These are phyloP conservation scores for Camptogramma bilineatum DNA, from an alignment of 2,888 invertebrate genomes.

Conservation along the genomic window DNA sequence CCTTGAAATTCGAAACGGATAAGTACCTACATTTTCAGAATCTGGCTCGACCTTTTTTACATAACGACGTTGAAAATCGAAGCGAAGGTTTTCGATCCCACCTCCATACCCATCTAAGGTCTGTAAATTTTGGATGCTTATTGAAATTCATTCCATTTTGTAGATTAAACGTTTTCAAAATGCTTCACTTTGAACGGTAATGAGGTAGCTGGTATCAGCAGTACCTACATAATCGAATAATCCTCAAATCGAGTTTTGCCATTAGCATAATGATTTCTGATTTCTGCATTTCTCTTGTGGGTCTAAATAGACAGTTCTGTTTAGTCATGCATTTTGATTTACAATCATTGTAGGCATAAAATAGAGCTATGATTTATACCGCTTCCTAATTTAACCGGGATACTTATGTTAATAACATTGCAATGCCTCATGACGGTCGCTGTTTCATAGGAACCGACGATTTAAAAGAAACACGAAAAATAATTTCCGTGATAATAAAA, in stretches of 20 bases:
- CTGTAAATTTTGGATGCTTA: constrained; percentile 30
- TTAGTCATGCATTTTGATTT: not conserved
- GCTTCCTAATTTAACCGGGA: not conserved
- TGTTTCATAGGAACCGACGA: not conserved
- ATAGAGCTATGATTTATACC: not conserved
- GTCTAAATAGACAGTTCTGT: not conserved
- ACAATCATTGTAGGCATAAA: not conserved
- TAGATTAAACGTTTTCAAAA: constrained; percentile 30
- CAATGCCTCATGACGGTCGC: not conserved
- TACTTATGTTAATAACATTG: not conserved
- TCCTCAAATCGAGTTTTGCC: constrained; percentile 26
- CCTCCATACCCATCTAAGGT: constrained; percentile 25
- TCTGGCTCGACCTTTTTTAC: constrained; percentile 52
- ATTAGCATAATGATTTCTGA: constrained; percentile 21
- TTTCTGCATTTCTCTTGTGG: constrained; percentile 14
- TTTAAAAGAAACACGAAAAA: constrained; percentile 3
- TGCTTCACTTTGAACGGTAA: constrained; percentile 29
- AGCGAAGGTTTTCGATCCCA: constrained; percentile 27
- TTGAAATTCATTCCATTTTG: constrained; percentile 32
- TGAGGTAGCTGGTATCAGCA: constrained; percentile 26
- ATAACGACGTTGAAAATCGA: constrained; percentile 51
- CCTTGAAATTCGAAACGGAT: constrained; percentile 54
- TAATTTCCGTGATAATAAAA: constrained; percentile 32
- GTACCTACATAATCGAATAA: constrained; percentile 21
- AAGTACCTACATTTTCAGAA: constrained; percentile 44